Evolutionary conservation across 2,113 vertebrate genomes (phyloP).

Genomic region (Brachypteracias leptosomus): DNA sequence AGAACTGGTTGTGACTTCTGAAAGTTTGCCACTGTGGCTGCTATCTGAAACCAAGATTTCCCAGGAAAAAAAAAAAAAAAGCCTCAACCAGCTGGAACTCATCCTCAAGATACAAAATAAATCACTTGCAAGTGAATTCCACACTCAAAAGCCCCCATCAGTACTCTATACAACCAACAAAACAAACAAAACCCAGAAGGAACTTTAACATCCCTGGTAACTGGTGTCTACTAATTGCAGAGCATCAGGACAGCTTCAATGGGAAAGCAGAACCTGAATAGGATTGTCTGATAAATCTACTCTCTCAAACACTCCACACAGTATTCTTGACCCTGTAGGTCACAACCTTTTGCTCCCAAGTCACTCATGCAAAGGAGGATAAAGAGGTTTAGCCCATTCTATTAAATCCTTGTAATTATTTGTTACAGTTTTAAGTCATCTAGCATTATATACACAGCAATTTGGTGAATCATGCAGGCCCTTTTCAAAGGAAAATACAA

Average conservation of each 20-base stretch:
- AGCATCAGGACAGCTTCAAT: conserved; percentile 27
- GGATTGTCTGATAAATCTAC: conserved; percentile 47
- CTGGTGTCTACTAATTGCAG: conserved; percentile 51
- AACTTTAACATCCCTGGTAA: conserved; percentile 51
- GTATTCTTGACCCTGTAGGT: conserved; percentile 46
- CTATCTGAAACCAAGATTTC: conserved; percentile 39
- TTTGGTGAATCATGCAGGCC: neutral
- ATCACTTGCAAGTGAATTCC: conserved; percentile 59
- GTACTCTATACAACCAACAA: conserved; percentile 54
- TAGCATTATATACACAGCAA: neutral
- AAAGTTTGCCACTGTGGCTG: neutral
- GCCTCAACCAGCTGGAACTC: conserved; percentile 50
- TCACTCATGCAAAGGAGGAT: conserved; percentile 45
- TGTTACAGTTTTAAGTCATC: conserved; percentile 42
- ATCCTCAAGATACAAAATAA: conserved; percentile 68
- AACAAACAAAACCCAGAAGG: conserved; percentile 66
- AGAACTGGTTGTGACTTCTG: neutral
- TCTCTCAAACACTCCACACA: conserved; percentile 33
- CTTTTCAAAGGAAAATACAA: neutral
- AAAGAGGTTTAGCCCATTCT: conserved; percentile 29
- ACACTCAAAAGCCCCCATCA: conserved; percentile 45
- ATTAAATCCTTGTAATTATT: conserved; percentile 57
- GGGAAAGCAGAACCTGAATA: conserved; percentile 34
- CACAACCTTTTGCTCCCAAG: conserved; percentile 56
- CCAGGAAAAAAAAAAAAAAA: neutral